phyloP scores from a whole-genome alignment of 2,113 vertebrate species.

The Lagopus leucura region DNA sequence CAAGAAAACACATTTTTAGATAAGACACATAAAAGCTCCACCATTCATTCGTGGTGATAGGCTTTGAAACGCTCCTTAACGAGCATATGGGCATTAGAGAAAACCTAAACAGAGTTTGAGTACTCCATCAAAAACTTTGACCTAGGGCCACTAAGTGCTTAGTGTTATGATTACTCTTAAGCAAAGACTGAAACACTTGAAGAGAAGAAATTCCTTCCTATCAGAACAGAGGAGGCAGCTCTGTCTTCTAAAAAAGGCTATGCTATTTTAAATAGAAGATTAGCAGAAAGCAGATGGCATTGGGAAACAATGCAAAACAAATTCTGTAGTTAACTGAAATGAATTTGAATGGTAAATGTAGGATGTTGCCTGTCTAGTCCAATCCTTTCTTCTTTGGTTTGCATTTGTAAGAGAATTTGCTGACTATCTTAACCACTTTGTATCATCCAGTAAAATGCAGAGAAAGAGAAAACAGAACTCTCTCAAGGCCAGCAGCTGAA shows the following conservation, averaged over 20 bases:
- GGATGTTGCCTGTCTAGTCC: not conserved
- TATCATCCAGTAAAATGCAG: not conserved
- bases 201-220: not conserved
- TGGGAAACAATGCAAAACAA: slow-evolving; percentile 14
- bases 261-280: not conserved
- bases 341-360: not conserved
- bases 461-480: slow-evolving; percentile 7
- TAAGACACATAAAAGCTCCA: not conserved
- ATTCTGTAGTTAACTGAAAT: not conserved
- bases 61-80: not conserved
- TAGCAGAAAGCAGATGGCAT: not conserved
- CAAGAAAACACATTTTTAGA: not conserved
- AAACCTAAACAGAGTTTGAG: slow-evolving; percentile 7
- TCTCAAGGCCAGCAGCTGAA: slow-evolving; percentile 16
- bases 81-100: not conserved
- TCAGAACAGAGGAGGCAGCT: not conserved
- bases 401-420: not conserved
- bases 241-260: not conserved
- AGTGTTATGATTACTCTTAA: not conserved
- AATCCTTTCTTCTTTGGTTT: not conserved
- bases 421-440: slow-evolving; percentile 21
- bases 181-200: not conserved
- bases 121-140: not conserved
- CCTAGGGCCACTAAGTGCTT: slow-evolving; percentile 8
- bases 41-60: not conserved